Evolutionary conservation across 1,140 invertebrate genomes (phyloP), one percentile per base, ranked within the genome.

Genomic region (Bombus affinis): DNA sequence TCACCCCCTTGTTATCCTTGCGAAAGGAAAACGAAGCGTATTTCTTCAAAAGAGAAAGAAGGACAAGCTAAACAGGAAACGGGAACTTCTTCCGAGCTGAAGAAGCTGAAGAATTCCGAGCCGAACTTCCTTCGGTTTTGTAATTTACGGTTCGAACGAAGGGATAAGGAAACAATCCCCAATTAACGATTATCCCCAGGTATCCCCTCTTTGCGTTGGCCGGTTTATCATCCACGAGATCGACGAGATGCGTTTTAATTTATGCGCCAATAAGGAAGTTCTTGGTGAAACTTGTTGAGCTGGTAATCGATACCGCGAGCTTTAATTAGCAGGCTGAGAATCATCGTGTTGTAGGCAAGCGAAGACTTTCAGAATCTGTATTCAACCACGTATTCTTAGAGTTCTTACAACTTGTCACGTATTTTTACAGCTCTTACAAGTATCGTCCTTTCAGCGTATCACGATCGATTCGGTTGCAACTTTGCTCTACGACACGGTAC

Each of bases 1-100:
- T 92, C 91, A 80, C 83, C 47, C 73, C 75, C 83, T 90, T 86
- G 90, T 90, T 90, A 90, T 70, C 71, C 72, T 80, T 35, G 62
- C 66, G 85, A 79, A 88, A 75, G 78, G 68, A 90, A 85, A 87
- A 32, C 35, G 32, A 35, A 39, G 18, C 25, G 62, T 62, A 62
- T 62, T n/a, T n/a, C 28, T 62, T n/a, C 28, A 3, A 13, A n/a
- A 3, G 39, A 35, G 2, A 13, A 15, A 32, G 1, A 59, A n/a
- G 35, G 42, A 22, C 0, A 0, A n/a, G 5, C 12, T 75, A 72
- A 86, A 57, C 42, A 39, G 9, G 37, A 44, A 65, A 1, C 6
- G 32, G 42, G 39, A 74, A 68, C 44, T 88, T 76, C 57, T 13
- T 28, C 13, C 15, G 47, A 53, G 47, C 18, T 2, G 47, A 53